Conservation (phyloP, 2,797 vertebrate genomes). For the Poecilia wingei region DNA sequence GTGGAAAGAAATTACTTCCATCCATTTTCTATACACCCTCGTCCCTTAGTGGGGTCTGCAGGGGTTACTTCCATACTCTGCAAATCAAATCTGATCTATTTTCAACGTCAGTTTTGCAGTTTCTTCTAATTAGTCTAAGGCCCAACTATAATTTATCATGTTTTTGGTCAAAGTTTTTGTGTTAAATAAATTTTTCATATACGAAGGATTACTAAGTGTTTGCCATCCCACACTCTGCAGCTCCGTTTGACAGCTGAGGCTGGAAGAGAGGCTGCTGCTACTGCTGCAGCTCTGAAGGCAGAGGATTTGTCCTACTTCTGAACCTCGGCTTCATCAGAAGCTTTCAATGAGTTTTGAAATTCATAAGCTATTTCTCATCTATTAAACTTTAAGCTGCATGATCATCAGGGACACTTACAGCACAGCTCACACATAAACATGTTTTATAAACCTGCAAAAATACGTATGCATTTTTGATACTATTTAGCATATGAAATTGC, state of each 20-base stretch:
- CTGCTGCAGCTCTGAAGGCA: conserved; percentile 41
- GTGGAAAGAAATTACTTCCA: background rate
- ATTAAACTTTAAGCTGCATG: conserved; percentile 36
- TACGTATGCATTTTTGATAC: conserved; percentile 15
- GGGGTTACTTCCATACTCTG: background rate
- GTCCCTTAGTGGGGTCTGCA: too few relatives aligned
- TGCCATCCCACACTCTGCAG: conserved; percentile 25
- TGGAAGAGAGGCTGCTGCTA: too few relatives aligned
- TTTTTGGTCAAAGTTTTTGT: conserved; percentile 9
- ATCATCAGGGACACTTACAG: conserved; percentile 33
- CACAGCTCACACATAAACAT: conserved; percentile 14
- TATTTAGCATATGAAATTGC: conserved; percentile 24
- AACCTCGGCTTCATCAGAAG: conserved; percentile 47
- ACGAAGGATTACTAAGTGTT: conserved; percentile 27
- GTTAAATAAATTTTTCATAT: conserved; percentile 24
- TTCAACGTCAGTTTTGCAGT: background rate
- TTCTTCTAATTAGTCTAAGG: background rate
- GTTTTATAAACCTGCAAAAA: conserved; percentile 17
- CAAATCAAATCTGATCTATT: background rate
- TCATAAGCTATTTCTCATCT: conserved; percentile 40
- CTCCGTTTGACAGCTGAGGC: conserved; percentile 55
- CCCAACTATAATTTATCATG: background rate
- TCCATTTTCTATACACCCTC: background rate
- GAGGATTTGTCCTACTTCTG: conserved; percentile 68
- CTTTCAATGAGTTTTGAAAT: conserved; percentile 51